Base-by-base conservation (phyloP, 2,888 invertebrate genomes). In the Chalcosyrphus nemorum region DNA sequence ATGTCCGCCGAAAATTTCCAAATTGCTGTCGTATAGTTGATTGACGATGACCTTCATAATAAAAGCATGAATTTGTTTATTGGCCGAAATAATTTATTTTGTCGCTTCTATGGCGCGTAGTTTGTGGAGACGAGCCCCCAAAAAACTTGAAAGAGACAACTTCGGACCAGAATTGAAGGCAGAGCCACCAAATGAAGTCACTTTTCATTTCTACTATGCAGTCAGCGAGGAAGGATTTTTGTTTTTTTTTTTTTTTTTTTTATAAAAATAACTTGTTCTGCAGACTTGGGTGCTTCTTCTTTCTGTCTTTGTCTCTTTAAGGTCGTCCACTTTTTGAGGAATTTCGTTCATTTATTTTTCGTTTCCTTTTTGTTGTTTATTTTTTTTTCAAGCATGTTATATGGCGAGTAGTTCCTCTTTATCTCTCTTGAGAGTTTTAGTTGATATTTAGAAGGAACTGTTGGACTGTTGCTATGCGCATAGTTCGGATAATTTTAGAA, bases 161-260 rank as follows among this genome's bases (percentile, higher is more conserved):
- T 65, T 72, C 17, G 29, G 29, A 54, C 45, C 27, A 59, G 27
- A 66, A 57, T 1, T 47, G 21, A 13, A 41, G 19, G 9, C 29
- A 50, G 35, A 35, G n/a, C 24, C 17, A 56, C 15, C 19, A 21
- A 17, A 24, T 72, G 61, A 50, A 71, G 24, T 72, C 63, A 78
- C 72, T 78, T 78, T 78, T 65, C 70, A 71, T 63, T 71, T 71
- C 13, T 57, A 78, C 65, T 65, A 61, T 47, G 52, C 27, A 24
- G 4, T 13, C n/a, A 24, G 4, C 15, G 41, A 9, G 35, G 17
- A 63, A 68, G 50, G 50, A 59, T 66, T 66, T n/a, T n/a, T n/a
- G n/a, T n/a, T n/a, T n/a, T n/a, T n/a, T n/a, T n/a, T n/a, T n/a
- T n/a, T n/a, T n/a, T n/a, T n/a, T n/a, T n/a, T 76, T 13, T 21